Conservation (phyloP, 2,888 invertebrate genomes). For the Campoplex capitator region DNA sequence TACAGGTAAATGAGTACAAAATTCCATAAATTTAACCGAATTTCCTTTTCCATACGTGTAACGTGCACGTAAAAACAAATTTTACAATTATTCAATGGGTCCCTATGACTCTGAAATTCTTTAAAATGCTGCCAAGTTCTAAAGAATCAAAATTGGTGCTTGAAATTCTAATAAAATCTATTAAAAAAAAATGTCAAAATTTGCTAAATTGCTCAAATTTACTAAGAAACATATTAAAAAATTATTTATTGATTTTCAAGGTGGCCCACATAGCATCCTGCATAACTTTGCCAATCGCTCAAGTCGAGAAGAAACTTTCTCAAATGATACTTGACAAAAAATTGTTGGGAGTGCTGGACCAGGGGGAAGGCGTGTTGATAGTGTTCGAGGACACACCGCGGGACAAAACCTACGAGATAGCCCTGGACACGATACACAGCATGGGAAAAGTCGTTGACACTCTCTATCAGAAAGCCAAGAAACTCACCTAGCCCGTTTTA, state of each 20-base stretch:
- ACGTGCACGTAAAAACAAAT: too few relatives aligned
- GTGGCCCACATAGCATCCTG: slow-evolving; percentile 95
- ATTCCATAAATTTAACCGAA: too few relatives aligned
- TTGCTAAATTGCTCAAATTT: background rate
- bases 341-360: slow-evolving; percentile 98
- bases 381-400: slow-evolving; percentile 98
- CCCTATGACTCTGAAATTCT: too few relatives aligned
- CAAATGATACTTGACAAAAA: slow-evolving; percentile 99
- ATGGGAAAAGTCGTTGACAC: slow-evolving; percentile 99
- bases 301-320: slow-evolving; percentile 99
- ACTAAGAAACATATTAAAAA: background rate
- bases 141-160: too few relatives aligned
- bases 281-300: slow-evolving; percentile 94
- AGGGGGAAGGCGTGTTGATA: slow-evolving; percentile 98
- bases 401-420: slow-evolving; percentile 99
- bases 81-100: too few relatives aligned
- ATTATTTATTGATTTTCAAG: slow-evolving; percentile 70
- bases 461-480: slow-evolving; percentile 99
- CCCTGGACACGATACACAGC: slow-evolving; percentile 98
- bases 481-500: slow-evolving; percentile 91
- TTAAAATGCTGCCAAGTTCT: too few relatives aligned
- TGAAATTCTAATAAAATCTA: too few relatives aligned
- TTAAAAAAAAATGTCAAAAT: too few relatives aligned
- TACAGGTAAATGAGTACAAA: slow-evolving; percentile 87
- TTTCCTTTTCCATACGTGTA: too few relatives aligned